Evolutionary conservation across 2,797 vertebrate species (phyloP), one percentile per base, ranked within the genome.

Genomic region (Benthosema pterotum): DNA sequence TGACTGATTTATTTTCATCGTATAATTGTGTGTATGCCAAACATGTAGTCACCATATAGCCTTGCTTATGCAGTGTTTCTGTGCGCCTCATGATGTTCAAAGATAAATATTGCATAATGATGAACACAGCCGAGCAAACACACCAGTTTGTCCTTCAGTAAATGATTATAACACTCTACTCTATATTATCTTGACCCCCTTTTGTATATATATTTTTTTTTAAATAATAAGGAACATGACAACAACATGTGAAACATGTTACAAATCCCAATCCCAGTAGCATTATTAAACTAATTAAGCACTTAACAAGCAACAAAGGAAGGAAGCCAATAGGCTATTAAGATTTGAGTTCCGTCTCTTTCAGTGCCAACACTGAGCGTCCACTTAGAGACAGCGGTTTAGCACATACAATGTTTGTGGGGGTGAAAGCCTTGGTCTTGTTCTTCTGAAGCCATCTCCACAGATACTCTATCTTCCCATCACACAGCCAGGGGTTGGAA

Each of bases 391-490:
- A 9, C 43, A 42, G 65, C 3, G 91, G 91, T 17, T 38, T 17
- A 8, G 78, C 71, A 70, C 92, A 92, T 4, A 6, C 43, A 28
- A 89, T 52, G 45, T 28, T 67, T 1, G 84, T 71, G 1, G 74
- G 69, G 42, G 82, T 63, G 53, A 87, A 88, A 2, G 65, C 67
- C 55, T 82, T 87, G 15, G 66, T 60, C 61, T 78, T 74, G 80
- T 93, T 87, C 63, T 79, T 73, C 47, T 80, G 74, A 38, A 92
- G 64, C 92, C 92, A 93, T 51, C 65, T 78, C 90, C 89, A 88
- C 2, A 93, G 71, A 71, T 93, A 89, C 46, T 74, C 75, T 9
- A 79, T 11, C 61, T 83, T 80, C 16, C 47, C 59, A 13, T 89
- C 78, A 50, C 92, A 92, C 42, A 75, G 38, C 86, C 88, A 91